Base-by-base conservation (phyloP, 2,113 vertebrate species). In the Crotalus tigris region DNA sequence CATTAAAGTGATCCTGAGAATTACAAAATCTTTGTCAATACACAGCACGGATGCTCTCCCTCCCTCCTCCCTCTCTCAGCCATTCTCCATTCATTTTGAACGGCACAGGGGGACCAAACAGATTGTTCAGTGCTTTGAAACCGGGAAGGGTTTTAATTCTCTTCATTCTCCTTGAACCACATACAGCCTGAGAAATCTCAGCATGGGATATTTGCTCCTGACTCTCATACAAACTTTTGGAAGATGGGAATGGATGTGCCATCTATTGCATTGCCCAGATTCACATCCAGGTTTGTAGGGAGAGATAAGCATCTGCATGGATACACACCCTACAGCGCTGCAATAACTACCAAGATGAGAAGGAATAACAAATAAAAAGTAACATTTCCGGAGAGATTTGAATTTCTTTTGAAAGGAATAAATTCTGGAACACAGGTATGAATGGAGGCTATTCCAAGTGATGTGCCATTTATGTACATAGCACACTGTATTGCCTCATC, bases 121-220 rank as follows among this genome's bases (percentile, higher is more conserved):
- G 85, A 9, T 91, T 94, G 39, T 92, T 64, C 5, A 87, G 55
- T 88, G 89, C 53, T 21, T 91, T 93, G 1, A 44, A 93, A 95
- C 29, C 51, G 91, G 57, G 97, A n/a, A 64, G 57, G 92, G 44
- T 94, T 57, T 92, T 92, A 89, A 92, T 26, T 85, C 81, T 55
- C 57, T 69, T 23, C 24, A 87, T 92, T 92, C 81, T 90, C 26
- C 21, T 13, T 69, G 93, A 95, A 93, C 81, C 86, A 19, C 90
- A 93, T 8, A 87, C 88, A 91, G 57, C 92, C 91, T 95, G 95
- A 93, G 95, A 91, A 95, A 91, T 55, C 54, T 88, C 94, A 94
- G 91, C 93, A 46, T 87, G 90, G 75, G 59, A 87, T 51, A 88
- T 87, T 91, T 92, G 94, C 90, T 90, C 61, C 93, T 91, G 95